Percentiles rank a stretch among this genome's conserved stretches.
Conservation (phyloP, 2,888 invertebrate genomes). For the Dyspetes luteomarginatus region DNA sequence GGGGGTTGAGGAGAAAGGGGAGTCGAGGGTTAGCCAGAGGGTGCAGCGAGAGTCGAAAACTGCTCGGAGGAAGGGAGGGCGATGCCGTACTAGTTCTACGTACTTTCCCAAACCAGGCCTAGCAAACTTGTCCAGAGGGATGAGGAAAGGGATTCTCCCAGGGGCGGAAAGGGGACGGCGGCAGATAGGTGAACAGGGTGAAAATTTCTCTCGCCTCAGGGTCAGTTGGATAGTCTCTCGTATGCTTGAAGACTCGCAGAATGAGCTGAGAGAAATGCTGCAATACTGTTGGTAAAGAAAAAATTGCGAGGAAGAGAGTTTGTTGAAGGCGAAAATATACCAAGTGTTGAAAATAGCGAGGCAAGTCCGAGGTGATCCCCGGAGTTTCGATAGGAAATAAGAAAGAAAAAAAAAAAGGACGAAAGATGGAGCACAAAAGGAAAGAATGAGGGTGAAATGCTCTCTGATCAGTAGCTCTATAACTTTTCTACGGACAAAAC, state of each 20-base stretch:
- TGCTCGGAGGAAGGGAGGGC: neutral
- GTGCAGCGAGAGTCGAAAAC: neutral
- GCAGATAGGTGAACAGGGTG: constrained; percentile 26
- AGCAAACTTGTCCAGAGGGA: constrained; percentile 42
- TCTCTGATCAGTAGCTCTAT: constrained; percentile 30
- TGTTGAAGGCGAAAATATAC: neutral
- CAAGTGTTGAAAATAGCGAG: neutral
- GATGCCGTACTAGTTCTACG: constrained; percentile 20
- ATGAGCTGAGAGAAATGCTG: constrained; percentile 32
- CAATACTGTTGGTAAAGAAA: constrained; percentile 45
- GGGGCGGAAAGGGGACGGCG: neutral
- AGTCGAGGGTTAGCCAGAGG: constrained; percentile 61
- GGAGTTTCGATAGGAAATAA: constrained; percentile 49
- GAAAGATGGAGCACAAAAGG: constrained; percentile 1
- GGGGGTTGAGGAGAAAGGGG: neutral
- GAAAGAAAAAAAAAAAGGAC: neutral
- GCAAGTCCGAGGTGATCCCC: constrained; percentile 32
- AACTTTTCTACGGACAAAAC: constrained; percentile 21
- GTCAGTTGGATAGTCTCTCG: constrained; percentile 66
- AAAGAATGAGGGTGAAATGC: neutral
- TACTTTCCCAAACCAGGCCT: constrained; percentile 44
- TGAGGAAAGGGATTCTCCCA: constrained; percentile 2
- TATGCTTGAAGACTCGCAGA: constrained; percentile 65
- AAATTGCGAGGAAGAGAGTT: neutral
- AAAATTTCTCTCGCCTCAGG: constrained; percentile 65